Evolutionary conservation across 2,113 vertebrate species (phyloP).

Genomic region (Eidolon helvum): DNA sequence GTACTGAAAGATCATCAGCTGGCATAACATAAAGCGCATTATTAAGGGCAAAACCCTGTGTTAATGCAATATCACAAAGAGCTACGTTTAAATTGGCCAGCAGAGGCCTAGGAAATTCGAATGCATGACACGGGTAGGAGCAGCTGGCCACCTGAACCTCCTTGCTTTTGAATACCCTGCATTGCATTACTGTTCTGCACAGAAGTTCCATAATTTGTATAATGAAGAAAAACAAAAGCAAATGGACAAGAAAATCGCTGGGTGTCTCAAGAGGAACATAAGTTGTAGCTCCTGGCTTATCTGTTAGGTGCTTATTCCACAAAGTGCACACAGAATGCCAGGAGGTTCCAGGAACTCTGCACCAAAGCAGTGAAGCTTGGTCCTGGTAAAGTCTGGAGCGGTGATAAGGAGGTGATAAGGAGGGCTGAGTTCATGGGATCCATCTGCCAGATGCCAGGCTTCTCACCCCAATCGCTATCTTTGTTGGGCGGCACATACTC

Average conservation of each 20-base stretch:
- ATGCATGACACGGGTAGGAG: not conserved
- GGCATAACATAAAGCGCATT: conserved; percentile 30
- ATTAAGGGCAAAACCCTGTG: not conserved
- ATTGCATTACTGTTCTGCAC: not conserved
- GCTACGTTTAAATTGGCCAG: not conserved
- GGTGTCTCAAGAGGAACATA: not conserved
- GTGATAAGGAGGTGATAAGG: not conserved
- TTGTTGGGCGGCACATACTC: not conserved
- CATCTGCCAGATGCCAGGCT: not conserved
- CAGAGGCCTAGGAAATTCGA: not conserved
- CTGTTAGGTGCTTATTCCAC: not conserved
- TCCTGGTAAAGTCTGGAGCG: no score
- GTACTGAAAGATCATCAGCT: conserved; percentile 45
- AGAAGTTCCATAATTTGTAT: not conserved
- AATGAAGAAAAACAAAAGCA: not conserved
- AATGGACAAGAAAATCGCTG: not conserved
- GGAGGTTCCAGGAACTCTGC: not conserved
- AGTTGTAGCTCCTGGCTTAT: not conserved
- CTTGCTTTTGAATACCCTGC: not conserved
- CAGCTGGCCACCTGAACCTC: not conserved
- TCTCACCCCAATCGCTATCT: not conserved
- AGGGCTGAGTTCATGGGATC: not conserved
- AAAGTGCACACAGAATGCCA: no score
- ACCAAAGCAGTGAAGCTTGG: not conserved
- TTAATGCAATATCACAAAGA: not conserved